Percentiles rank a stretch among this genome's conserved stretches.
These are phyloP conservation scores for Melanotus villosus DNA, from an alignment of 2,888 invertebrate genomes.

Conservation along the genomic window DNA sequence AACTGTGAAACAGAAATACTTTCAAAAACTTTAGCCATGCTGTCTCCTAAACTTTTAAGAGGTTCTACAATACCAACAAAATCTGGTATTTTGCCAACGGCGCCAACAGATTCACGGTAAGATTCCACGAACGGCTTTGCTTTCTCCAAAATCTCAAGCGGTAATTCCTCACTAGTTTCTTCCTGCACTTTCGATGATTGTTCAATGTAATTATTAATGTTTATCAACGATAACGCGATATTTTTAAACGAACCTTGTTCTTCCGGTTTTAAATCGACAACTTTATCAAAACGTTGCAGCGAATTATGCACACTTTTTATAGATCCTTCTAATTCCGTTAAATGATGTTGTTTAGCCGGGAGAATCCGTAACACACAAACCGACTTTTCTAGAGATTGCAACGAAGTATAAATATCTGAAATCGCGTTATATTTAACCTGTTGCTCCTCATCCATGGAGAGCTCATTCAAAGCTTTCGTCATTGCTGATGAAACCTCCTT, in stretches of 20 bases:
- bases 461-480: constrained; percentile 33
- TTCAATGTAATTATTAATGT: constrained; percentile 34
- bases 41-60: constrained; percentile 26
- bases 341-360: constrained; percentile 29
- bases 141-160: constrained; percentile 34
- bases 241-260: constrained; percentile 27
- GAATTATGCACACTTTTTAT: constrained; percentile 4
- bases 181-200: constrained; percentile 41
- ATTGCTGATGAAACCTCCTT: constrained; percentile 40
- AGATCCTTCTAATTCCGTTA: constrained; percentile 25
- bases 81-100: constrained; percentile 17
- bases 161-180: constrained; percentile 40
- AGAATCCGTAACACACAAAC: constrained; percentile 57
- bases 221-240: constrained; percentile 16
- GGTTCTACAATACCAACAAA: constrained; percentile 1
- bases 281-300: constrained; percentile 15
- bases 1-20: neutral
- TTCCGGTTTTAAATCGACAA: constrained; percentile 18
- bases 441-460: constrained; percentile 20
- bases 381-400: constrained; percentile 57
- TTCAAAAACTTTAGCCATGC: constrained; percentile 29
- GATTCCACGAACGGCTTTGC: constrained; percentile 33
- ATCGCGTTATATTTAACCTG: constrained; percentile 31
- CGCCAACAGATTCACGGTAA: constrained; percentile 16
- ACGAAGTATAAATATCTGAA: constrained; percentile 51